Base-by-base conservation (phyloP, 2,797 vertebrate species). In the Vireo griseus region DNA sequence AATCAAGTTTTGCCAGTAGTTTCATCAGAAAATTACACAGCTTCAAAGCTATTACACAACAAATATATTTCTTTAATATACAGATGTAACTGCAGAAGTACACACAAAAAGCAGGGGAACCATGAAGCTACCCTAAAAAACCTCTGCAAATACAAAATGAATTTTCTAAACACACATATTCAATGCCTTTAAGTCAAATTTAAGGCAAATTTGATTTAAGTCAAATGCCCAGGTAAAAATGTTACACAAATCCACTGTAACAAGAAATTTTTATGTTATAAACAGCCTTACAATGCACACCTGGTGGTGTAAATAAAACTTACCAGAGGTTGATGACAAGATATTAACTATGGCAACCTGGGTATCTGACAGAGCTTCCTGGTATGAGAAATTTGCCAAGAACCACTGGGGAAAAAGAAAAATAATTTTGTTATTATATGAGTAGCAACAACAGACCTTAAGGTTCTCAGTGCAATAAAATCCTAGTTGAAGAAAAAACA, bases 291-390 rank as follows among this genome's bases (percentile, higher is more conserved):
- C 21, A 95, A 88, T 15, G 35, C 9, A 82, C 5, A 92, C 24
- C 37, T 72, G 8, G 55, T 50, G 29, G 39, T 79, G 5, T 78
- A 94, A 90, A 87, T 87, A 91, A 52, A 79, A 96, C 96, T 98
- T 97, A 99, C 99, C 99, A 97, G 99, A 99, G 13, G 99, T 99
- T 94, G 99, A 99, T 1, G 99, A 99, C 84, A 99, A 97, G 88
- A 99, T 98, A 97, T 99, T 99, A 96, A 99, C 99, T 37, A 99
- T 98, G 54, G 99, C 98, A 37, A 99, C 99, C 72, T 99, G 98
- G 22, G 99, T 99, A 96, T 99, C 98, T 14, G 99, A 99, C 74
- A 99, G 98, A 39, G 99, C 99, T 96, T 99, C 99, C 96, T 99
- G 99, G 95, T 99, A 99, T 25, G 99, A 99, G 61, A 99, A 98